Percentiles rank a stretch among this genome's conserved stretches.
phyloP scores from a whole-genome alignment of 2,113 vertebrate species.

The Sapajus apella region DNA sequence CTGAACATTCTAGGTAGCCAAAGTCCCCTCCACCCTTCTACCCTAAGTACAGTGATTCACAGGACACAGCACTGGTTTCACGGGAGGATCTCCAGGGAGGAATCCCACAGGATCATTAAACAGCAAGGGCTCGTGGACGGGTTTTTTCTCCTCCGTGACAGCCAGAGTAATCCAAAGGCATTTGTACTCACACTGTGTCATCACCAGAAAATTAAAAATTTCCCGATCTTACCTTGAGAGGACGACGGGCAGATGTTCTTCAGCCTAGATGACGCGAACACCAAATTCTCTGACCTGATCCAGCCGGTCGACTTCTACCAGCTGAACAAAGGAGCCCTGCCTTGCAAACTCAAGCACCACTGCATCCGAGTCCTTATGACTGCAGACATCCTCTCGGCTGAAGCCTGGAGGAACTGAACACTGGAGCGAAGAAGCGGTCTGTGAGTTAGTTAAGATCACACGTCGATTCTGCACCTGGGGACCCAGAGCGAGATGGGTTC shows the following conservation, averaged over 20 bases:
- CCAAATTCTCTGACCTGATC: constrained; percentile 98
- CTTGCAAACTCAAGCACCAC: constrained; percentile 98
- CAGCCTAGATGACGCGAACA: constrained; percentile 97
- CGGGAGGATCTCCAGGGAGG: constrained; percentile 95
- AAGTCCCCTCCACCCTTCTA: constrained; percentile 94
- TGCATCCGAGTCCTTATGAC: constrained; percentile 99
- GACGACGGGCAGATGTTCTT: constrained; percentile 97
- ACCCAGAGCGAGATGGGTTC: constrained; percentile 77
- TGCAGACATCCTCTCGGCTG: constrained; percentile 71
- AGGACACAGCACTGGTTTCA: constrained; percentile 98
- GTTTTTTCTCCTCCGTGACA: constrained; percentile 97
- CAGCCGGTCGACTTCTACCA: constrained; percentile 99
- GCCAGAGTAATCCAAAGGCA: constrained; percentile 99
- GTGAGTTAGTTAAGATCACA: constrained; percentile 65
- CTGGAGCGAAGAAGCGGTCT: constrained; percentile 81
- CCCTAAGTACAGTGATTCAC: constrained; percentile 96
- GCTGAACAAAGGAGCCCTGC: constrained; percentile 98
- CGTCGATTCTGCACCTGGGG: constrained; percentile 75
- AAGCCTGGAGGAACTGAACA: constrained; percentile 79
- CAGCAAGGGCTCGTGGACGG: constrained; percentile 98
- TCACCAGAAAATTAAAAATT: constrained; percentile 99
- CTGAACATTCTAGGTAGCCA: constrained; percentile 95
- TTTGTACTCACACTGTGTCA: constrained; percentile 98
- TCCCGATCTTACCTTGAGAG: constrained; percentile 98
- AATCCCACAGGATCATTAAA: constrained; percentile 95